Evolutionary conservation across 2,113 vertebrate genomes (phyloP).

Genomic region (Centropus bengalensis): DNA sequence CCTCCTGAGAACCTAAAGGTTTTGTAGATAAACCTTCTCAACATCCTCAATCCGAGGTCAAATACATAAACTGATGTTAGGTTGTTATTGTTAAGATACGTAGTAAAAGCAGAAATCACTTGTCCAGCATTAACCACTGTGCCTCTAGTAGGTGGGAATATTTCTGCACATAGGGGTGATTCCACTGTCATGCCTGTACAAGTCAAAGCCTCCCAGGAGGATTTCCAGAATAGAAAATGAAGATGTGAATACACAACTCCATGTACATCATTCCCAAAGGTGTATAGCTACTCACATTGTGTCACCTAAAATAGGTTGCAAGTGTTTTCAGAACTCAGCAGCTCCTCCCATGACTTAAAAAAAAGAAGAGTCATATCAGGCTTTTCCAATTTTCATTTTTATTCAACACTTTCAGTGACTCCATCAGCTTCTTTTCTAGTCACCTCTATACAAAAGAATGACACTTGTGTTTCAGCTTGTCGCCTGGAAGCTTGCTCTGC

Average conservation of each 20-base stretch:
- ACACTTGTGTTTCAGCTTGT: neutral
- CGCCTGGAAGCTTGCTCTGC: neutral
- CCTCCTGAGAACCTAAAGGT: neutral
- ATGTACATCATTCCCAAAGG: neutral
- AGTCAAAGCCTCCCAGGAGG: neutral
- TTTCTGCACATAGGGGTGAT: neutral
- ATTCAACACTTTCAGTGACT: neutral
- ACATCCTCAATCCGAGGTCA: fast-evolving
- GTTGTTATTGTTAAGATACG: neutral
- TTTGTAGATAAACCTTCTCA: neutral
- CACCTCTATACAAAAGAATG: neutral
- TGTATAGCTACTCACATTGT: neutral
- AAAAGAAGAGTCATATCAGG: neutral
- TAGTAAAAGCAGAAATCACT: neutral
- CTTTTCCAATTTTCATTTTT: neutral
- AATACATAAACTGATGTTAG: neutral
- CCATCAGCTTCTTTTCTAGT: neutral
- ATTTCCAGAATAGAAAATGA: neutral
- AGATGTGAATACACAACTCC: neutral
- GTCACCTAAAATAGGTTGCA: neutral
- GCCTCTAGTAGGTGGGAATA: neutral
- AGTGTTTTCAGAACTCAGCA: neutral
- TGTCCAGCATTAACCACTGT: neutral
- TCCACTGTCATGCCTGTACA: neutral
- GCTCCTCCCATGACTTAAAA: neutral